A percentile compares a stretch with the other conserved stretches of the same genome.
phyloP scores from a whole-genome alignment of 1,140 invertebrate species.

The Samia ricini region DNA sequence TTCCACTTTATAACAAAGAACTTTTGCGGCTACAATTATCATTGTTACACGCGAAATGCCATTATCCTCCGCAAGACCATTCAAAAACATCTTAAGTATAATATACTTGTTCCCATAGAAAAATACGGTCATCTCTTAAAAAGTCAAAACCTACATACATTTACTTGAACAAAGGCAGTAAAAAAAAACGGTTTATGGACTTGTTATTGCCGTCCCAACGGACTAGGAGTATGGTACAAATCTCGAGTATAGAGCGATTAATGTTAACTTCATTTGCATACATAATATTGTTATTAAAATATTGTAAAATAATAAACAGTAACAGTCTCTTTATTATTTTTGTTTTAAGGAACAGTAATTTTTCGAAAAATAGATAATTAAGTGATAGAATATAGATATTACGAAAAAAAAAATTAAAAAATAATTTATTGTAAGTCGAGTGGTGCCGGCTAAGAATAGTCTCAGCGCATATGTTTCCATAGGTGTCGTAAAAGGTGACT shows the following conservation, averaged over 20 bases:
- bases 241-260: neutral
- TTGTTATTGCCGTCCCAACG: slow-evolving; percentile 72
- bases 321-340: no score
- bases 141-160: slow-evolving; percentile 74
- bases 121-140: slow-evolving; percentile 75
- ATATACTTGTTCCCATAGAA: slow-evolving; percentile 55
- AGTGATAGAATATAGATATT: no score
- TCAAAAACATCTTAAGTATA: slow-evolving; percentile 48
- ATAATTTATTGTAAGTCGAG: no score
- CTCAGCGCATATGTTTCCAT: no score
- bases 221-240: slow-evolving; percentile 44
- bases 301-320: no score
- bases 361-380: no score
- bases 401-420: no score
- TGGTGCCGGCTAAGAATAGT: no score
- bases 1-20: neutral
- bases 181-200: slow-evolving; percentile 77
- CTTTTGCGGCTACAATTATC: neutral
- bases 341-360: no score
- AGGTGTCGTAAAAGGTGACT: no score
- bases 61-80: slow-evolving; percentile 36
- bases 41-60: slow-evolving; percentile 1
- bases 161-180: slow-evolving; percentile 75
- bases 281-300: no score
- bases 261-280: neutral